These are phyloP conservation scores for Orchesellides sinensis DNA, from an alignment of 2,888 invertebrate species.

Conservation along the genomic window DNA sequence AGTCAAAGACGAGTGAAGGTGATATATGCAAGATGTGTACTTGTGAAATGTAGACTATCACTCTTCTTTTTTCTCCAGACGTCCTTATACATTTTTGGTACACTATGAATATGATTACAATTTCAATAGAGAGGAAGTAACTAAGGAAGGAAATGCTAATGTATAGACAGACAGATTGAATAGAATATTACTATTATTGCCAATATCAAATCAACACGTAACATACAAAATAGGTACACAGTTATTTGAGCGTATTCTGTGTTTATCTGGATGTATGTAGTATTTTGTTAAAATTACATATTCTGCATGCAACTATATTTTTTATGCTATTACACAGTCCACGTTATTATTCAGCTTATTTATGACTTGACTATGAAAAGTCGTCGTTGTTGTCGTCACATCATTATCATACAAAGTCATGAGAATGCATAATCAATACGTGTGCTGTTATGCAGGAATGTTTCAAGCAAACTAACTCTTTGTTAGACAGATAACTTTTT, in stretches of 20 bases:
- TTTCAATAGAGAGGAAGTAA: not conserved
- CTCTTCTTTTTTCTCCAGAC: not conserved
- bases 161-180: not conserved
- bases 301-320: too few species aligned
- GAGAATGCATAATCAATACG: slow-evolving; percentile 64
- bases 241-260: too few species aligned
- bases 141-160: not conserved
- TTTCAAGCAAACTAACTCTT: too few species aligned
- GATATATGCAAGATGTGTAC: slow-evolving; percentile 5
- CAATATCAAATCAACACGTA: not conserved
- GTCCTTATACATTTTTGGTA: not conserved
- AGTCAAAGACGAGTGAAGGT: not conserved
- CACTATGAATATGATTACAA: too few species aligned
- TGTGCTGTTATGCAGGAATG: slow-evolving; percentile 1
- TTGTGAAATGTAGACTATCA: slow-evolving; percentile 20
- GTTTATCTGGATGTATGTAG: too few species aligned
- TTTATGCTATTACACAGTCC: too few species aligned
- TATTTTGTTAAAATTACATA: too few species aligned
- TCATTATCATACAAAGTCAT: slow-evolving; percentile 60
- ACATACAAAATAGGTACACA: too few species aligned
- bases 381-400: too few species aligned
- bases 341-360: too few species aligned
- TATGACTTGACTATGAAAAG: too few species aligned
- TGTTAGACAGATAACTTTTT: too few species aligned
- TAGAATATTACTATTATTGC: not conserved